Evolutionary conservation across 1,140 invertebrate genomes (phyloP), one percentile per base, ranked within the genome.

Genomic region (Euura lappo): DNA sequence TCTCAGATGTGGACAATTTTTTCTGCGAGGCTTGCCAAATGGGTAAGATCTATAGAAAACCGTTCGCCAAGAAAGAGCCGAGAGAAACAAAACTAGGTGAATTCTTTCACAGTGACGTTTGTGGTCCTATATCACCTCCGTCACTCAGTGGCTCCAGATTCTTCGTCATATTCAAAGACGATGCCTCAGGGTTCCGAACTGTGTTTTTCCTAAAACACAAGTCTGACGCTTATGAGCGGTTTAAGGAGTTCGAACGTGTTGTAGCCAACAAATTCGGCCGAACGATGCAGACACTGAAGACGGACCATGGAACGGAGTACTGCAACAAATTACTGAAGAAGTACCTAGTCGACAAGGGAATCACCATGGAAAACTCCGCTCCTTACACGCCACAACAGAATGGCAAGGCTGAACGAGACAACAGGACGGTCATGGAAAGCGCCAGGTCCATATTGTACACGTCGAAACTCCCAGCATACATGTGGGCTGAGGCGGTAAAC

Each of bases 401-500:
- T 69, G 84, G 84, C 6, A 74, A 81, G 7, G 79, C 79, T 51
- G 86, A 89, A 72, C 71, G 83, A 69, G 79, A 81, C 43, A 84
- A 87, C 76, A 71, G 85, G 42, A 85, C 82, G 2, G 72, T 87
- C 13, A 72, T 83, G 3, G 82, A 88, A 71, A 79, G 69, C 70
- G 85, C 85, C 3, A 67, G 81, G 42, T 72, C 79, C 45, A 83
- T 88, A 83, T 51, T 88, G 6, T 64, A 76, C 45, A 73, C 77
- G 42, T 72, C 80, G 44, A 71, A 83, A 13, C 69, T 89, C 47
- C 75, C 77, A 46, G 73, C 81, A 60, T 60, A 74, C 1, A 79
- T 86, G 51, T 90, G 85, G 87, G 83, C 79, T 4, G 86, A 89
- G 80, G 86, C 87, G n/a, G 75, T 86, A 0, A 74, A 77, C 65